Conservation (phyloP, 2,113 vertebrate genomes). For the Struthidea cinerea region DNA sequence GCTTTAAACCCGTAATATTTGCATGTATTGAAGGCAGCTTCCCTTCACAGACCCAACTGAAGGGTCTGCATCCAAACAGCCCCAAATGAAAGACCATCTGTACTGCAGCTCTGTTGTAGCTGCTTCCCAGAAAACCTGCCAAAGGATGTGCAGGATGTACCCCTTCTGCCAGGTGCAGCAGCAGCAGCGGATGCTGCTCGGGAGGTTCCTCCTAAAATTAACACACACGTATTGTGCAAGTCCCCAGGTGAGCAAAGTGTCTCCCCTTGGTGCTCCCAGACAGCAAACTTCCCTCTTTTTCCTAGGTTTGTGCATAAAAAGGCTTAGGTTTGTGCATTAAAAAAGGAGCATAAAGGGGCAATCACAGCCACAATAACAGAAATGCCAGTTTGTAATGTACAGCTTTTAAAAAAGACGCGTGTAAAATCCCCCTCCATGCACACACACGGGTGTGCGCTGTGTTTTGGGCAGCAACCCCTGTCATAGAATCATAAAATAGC, state of each 20-base stretch:
- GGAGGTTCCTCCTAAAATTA: neutral
- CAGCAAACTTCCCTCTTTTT: neutral
- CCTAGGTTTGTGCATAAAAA: neutral
- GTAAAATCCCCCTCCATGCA: neutral
- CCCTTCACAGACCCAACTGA: neutral
- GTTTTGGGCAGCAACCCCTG: neutral
- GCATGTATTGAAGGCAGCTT: neutral
- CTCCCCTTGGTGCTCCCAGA: neutral
- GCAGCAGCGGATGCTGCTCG: neutral
- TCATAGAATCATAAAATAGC: neutral
- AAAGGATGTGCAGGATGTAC: neutral
- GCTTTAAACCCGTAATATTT: neutral
- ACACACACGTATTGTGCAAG: neutral
- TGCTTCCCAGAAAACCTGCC: neutral
- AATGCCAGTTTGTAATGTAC: neutral
- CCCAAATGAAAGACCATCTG: constrained; percentile 26
- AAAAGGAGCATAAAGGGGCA: neutral
- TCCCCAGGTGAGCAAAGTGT: neutral
- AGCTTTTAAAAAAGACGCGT: neutral
- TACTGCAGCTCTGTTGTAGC: neutral
- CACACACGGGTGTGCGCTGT: fast-evolving
- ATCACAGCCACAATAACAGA: neutral
- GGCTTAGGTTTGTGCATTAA: neutral
- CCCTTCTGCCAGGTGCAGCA: constrained; percentile 12
- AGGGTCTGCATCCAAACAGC: neutral